A percentile compares a stretch with the other conserved stretches of the same genome.
These are phyloP conservation scores for Aphidius gifuensis DNA, from an alignment of 1,140 invertebrate species.

Conservation along the genomic window DNA sequence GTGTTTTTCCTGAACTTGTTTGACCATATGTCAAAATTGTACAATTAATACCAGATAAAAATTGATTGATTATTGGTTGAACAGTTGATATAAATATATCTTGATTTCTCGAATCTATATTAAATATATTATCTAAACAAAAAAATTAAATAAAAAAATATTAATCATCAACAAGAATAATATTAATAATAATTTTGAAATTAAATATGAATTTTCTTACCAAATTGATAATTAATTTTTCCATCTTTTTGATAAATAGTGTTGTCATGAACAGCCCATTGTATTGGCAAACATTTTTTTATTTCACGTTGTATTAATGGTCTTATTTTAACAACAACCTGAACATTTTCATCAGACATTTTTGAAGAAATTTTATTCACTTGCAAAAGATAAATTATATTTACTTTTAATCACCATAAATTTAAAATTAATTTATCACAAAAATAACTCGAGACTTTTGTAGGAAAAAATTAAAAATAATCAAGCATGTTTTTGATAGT, in stretches of 20 bases:
- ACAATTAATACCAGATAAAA: conserved; percentile 77
- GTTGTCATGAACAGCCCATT: conserved; percentile 64
- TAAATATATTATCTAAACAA: conserved; percentile 70
- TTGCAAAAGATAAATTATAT: too few species aligned
- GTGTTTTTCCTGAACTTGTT: conserved; percentile 76
- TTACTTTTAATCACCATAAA: too few species aligned
- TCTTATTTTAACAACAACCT: conserved; percentile 73
- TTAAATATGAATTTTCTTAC: conserved; percentile 27
- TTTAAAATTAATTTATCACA: too few species aligned
- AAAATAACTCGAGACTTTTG: too few species aligned
- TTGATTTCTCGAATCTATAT: conserved; percentile 58
- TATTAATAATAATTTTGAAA: too few species aligned
- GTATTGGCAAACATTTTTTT: conserved; percentile 57
- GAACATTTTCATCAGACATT: conserved; percentile 61
- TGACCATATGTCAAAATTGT: conserved; percentile 52
- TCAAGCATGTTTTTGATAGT: too few species aligned
- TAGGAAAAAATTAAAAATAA: too few species aligned
- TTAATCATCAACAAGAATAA: too few species aligned
- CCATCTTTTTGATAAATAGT: conserved; percentile 60
- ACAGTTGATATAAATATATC: conserved; percentile 68
- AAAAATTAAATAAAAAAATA: too few species aligned
- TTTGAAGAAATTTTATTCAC: not conserved
- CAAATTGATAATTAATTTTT: conserved; percentile 42
- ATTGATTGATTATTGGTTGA: conserved; percentile 68
- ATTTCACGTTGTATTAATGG: conserved; percentile 66